These are phyloP conservation scores for Oscheius sp. DNA, from an alignment of 1,140 invertebrate genomes.

Conservation along the genomic window DNA sequence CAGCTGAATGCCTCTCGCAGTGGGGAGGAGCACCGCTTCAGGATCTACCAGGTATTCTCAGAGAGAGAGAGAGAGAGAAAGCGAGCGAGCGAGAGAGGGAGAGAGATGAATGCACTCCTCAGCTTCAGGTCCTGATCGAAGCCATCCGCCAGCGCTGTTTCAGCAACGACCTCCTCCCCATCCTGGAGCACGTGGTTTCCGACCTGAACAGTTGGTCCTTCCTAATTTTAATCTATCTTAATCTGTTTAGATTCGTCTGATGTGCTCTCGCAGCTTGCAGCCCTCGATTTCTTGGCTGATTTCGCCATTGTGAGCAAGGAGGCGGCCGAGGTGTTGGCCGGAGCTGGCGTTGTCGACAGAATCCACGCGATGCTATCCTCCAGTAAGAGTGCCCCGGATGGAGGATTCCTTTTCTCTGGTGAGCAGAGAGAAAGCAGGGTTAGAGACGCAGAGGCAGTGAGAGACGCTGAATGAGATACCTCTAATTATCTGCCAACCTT, in stretches of 20 bases:
- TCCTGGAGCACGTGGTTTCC: neutral
- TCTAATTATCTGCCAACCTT: neutral
- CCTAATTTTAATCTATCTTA: too few species aligned
- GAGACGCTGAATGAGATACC: neutral
- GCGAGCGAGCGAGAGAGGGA: too few species aligned
- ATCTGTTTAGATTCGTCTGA: too few species aligned
- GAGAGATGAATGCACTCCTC: neutral
- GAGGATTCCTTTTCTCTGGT: constrained; percentile 13
- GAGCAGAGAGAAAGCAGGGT: too few species aligned
- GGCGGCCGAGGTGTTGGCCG: neutral
- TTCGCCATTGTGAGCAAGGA: neutral
- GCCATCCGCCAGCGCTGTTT: neutral
- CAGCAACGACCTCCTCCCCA: neutral
- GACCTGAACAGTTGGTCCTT: neutral
- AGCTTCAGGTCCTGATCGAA: neutral
- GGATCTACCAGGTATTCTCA: constrained; percentile 4
- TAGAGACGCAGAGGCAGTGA: neutral
- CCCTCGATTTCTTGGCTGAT: constrained; percentile 1
- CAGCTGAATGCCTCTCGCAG: neutral
- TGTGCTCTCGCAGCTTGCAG: neutral
- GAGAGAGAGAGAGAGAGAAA: too few species aligned
- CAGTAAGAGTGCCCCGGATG: neutral
- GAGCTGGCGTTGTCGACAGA: neutral
- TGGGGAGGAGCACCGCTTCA: constrained; percentile 4
- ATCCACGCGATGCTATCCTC: neutral